Percentiles rank a stretch among this genome's conserved stretches.
phyloP scores from a whole-genome alignment of 2,113 vertebrate species.

The Nansenia antarctica region DNA sequence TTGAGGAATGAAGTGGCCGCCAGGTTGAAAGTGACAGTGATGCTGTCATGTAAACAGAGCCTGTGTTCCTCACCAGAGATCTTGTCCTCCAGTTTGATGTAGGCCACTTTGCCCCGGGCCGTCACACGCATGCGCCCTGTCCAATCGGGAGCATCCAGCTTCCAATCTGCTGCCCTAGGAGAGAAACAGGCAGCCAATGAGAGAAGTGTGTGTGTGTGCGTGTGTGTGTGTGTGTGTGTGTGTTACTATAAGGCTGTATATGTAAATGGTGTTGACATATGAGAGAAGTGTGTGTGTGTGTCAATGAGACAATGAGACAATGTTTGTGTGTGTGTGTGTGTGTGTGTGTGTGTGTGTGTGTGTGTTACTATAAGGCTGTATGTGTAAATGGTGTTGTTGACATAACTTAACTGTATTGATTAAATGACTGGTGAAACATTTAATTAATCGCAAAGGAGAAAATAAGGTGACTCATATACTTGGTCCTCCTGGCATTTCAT shows the following conservation, averaged over 20 bases:
- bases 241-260: too few relatives aligned
- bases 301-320: background rate
- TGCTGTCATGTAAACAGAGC: too few relatives aligned
- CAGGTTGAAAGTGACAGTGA: too few relatives aligned
- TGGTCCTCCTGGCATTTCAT: constrained; percentile 7
- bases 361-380: too few relatives aligned
- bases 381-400: too few relatives aligned
- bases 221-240: constrained; percentile 14
- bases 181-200: constrained; percentile 20
- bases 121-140: constrained; percentile 92
- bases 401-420: too few relatives aligned
- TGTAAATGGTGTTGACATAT: too few relatives aligned
- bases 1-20: background rate
- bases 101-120: constrained; percentile 91
- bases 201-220: background rate
- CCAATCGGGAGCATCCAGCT: constrained; percentile 95
- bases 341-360: too few relatives aligned
- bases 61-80: constrained; percentile 88
- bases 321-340: too few relatives aligned
- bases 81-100: constrained; percentile 95
- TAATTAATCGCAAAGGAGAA: too few relatives aligned
- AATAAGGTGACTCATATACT: constrained; percentile 31
- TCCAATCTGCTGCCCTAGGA: constrained; percentile 96
- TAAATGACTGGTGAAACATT: too few relatives aligned
- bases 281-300: too few relatives aligned